Percentiles rank a stretch among this genome's conserved stretches.
phyloP scores from a whole-genome alignment of 2,888 invertebrate species.

The Hymenopus coronatus region DNA sequence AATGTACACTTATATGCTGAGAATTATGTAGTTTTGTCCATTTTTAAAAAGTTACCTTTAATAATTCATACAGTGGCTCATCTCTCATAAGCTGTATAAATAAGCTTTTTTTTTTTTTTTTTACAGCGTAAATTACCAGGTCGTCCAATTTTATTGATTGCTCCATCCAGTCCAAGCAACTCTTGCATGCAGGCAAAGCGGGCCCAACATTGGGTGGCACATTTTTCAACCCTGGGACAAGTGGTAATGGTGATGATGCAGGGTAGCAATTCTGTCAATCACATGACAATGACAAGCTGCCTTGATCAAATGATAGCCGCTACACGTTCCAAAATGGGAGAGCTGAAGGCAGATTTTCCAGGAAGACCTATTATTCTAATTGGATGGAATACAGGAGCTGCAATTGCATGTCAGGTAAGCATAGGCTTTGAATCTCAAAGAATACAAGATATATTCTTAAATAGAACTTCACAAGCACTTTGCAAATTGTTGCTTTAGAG shows the following conservation, averaged over 20 bases:
- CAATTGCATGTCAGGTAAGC: slow-evolving; percentile 68
- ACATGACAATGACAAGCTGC: slow-evolving; percentile 54
- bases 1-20: too few relatives aligned
- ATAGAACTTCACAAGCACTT: too few relatives aligned
- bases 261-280: slow-evolving; percentile 39
- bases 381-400: slow-evolving; percentile 74
- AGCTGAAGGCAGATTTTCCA: slow-evolving; percentile 64
- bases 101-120: neutral
- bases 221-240: slow-evolving; percentile 65
- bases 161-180: slow-evolving; percentile 55
- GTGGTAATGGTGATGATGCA: slow-evolving; percentile 55
- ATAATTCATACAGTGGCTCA: too few relatives aligned
- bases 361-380: slow-evolving; percentile 70
- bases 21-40: too few relatives aligned
- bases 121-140: slow-evolving; percentile 63
- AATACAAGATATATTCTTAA: too few relatives aligned
- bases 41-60: too few relatives aligned
- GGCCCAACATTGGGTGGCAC: slow-evolving; percentile 67
- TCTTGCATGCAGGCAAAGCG: slow-evolving; percentile 47
- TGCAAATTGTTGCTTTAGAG: too few relatives aligned
- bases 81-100: too few relatives aligned
- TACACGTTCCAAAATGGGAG: slow-evolving; percentile 65
- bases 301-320: slow-evolving; percentile 64
- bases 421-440: too few relatives aligned
- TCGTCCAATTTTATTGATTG: slow-evolving; percentile 63